Evolutionary conservation across 2,888 invertebrate genomes (phyloP), one percentile per base, ranked within the genome.

Genomic region (Mayetiola destructor): DNA sequence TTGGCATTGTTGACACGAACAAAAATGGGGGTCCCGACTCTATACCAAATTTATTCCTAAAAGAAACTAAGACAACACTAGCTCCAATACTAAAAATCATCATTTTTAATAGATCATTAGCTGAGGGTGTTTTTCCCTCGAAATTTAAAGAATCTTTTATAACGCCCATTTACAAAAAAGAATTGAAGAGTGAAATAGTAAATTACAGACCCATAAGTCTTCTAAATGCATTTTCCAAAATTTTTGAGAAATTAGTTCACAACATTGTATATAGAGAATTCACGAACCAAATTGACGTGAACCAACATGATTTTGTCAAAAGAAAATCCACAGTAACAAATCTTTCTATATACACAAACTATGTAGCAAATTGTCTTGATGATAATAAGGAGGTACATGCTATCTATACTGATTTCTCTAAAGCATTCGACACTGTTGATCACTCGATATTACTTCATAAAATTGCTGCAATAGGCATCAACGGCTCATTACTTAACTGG

Each of bases 151-250:
- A 16, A 3, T 9, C 20, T 10, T 53, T 27, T 14, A 29, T 53
- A 29, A 35, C 55, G 3, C 55, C 55, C 5, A 36, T 55, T 21
- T 55, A 21, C 20, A 55, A 55, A 35, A 36, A 55, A 20, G 55
- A 36, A 3, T 14, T 36, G 5, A 21, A 55, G 4, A 2, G 8
- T 1, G 21, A 35, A 14, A 36, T 55, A 12, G 18, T 9, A 3
- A 55, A 55, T 12, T 55, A 55, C 20, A 9, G 55, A 18, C 35
- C 20, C 3, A n/a, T 36, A 8, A 16, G 30, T 16, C 10, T 55
- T 2, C 2, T 21, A 14, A 35, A 36, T 23, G 16, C 55, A 20
- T 14, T 55, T 4, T 30, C 55, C 12, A 35, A 32, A 18, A 32
- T 55, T 35, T 55, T 55, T 35, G 55, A 55, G 21, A 32, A 36